A percentile compares a stretch with the other conserved stretches of the same genome.
Evolutionary conservation across 2,797 vertebrate species (phyloP).

Genomic region (Peromyscus nudipes): DNA sequence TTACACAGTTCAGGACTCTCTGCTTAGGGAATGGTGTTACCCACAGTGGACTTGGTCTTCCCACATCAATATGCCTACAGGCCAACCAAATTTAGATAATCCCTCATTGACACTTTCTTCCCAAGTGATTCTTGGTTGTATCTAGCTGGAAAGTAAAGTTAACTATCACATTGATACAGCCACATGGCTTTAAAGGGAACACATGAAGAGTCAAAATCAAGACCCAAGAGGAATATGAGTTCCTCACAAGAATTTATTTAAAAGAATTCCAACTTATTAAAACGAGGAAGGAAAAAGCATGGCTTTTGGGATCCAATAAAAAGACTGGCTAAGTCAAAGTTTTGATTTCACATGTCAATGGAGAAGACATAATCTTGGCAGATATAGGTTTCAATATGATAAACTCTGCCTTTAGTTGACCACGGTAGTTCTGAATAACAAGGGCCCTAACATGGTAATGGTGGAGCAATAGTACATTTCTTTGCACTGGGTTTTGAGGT

Average conservation of each 20-base stretch:
- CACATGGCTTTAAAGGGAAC: constrained; percentile 17
- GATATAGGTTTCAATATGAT: background rate
- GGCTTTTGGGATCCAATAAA: background rate
- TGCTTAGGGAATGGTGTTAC: background rate
- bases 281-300: constrained; percentile 28
- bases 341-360: background rate
- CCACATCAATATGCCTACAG: background rate
- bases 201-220: constrained; percentile 57
- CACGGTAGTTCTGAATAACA: background rate
- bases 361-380: background rate
- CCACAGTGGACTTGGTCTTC: background rate
- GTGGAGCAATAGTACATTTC: background rate
- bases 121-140: background rate
- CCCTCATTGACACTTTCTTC: background rate
- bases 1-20: background rate
- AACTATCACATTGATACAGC: background rate
- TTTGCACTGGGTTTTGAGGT: constrained; percentile 45
- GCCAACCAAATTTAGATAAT: background rate
- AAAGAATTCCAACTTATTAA: constrained; percentile 1
- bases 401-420: background rate
- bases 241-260: constrained; percentile 23
- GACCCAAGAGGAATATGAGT: background rate
- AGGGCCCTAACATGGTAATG: background rate
- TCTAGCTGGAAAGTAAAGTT: background rate
- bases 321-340: constrained; percentile 8